These are phyloP conservation scores for Chaetophractus vellerosus DNA, from an alignment of 2,797 vertebrate genomes.

Conservation along the genomic window DNA sequence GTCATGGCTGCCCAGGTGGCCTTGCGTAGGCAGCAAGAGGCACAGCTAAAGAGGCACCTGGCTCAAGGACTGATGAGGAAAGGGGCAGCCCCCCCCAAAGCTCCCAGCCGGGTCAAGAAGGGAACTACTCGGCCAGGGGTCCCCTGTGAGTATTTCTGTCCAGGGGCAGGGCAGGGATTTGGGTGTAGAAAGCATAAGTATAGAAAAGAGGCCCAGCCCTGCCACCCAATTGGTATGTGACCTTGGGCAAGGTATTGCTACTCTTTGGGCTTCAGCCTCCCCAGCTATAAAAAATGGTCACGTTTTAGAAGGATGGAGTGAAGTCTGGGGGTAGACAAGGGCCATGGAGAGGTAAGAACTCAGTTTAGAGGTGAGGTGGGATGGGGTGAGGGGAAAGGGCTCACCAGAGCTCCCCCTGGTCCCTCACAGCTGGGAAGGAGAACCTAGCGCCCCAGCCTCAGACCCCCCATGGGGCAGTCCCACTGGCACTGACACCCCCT, in stretches of 20 bases:
- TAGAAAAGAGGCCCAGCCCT: not conserved
- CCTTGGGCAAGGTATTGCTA: not conserved
- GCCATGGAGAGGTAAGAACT: not conserved
- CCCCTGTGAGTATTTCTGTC: constrained; percentile 69
- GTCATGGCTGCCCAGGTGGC: constrained; percentile 88
- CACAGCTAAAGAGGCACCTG: constrained; percentile 81
- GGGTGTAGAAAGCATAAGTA: not conserved
- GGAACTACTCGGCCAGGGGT: not conserved
- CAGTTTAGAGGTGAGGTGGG: not conserved
- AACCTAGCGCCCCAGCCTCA: constrained; percentile 78
- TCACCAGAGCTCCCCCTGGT: constrained; percentile 25
- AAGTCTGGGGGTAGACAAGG: not conserved
- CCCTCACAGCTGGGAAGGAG: constrained; percentile 83
- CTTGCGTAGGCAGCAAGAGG: constrained; percentile 86
- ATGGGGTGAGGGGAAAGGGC: not conserved
- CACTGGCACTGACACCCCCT: constrained; percentile 67
- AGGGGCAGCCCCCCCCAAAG: constrained; percentile 11
- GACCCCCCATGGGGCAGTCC: constrained; percentile 57
- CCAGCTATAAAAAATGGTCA: not conserved
- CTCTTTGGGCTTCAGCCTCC: not conserved
- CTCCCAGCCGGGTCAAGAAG: constrained; percentile 59
- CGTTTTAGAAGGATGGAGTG: not conserved
- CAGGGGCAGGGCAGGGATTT: not conserved
- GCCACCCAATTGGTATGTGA: not conserved
- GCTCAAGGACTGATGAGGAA: constrained; percentile 69